Conservation (phyloP, 1,140 invertebrate species). For the Potamilus streckersoni region DNA sequence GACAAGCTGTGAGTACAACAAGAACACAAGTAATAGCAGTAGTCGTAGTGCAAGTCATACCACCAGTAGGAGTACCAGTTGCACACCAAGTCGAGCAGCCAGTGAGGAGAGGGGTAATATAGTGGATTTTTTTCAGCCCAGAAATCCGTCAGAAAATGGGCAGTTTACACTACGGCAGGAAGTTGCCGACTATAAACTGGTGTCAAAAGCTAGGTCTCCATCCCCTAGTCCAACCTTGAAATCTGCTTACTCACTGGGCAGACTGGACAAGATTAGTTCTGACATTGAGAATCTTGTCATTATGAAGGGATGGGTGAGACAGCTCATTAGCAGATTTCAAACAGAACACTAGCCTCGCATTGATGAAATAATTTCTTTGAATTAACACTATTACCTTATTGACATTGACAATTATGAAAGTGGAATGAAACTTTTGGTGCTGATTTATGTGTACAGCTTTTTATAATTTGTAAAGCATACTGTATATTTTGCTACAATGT, state of each 20-base stretch:
- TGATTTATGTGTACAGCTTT: too few species aligned
- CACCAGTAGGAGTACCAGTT: slow-evolving; percentile 17
- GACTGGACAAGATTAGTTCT: slow-evolving; percentile 16
- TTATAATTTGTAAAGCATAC: too few species aligned
- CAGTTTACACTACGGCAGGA: too few species aligned
- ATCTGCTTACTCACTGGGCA: slow-evolving; percentile 14
- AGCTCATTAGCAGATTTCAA: slow-evolving; percentile 28
- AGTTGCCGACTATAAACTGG: too few species aligned
- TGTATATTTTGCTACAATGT: too few species aligned
- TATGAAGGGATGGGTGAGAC: slow-evolving; percentile 34
- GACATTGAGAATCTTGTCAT: slow-evolving; percentile 30
- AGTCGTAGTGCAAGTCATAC: slow-evolving; percentile 22
- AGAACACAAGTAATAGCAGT: slow-evolving; percentile 20
- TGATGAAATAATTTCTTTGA: too few species aligned
- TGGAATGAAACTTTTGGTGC: too few species aligned
- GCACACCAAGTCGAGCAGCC: slow-evolving; percentile 21
- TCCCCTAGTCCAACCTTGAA: slow-evolving; percentile 6
- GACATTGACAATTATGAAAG: too few species aligned
- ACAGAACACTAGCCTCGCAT: slow-evolving; percentile 1
- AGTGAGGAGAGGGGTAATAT: slow-evolving; percentile 17
- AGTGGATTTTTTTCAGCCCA: too few species aligned
- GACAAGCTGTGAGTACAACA: slow-evolving; percentile 5
- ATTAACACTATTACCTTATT: too few species aligned
- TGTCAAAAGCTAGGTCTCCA: background rate
- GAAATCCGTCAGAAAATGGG: too few species aligned